Evolutionary conservation across 1,140 invertebrate genomes (phyloP), one percentile per base, ranked within the genome.

Genomic region (Habropoda laboriosa): DNA sequence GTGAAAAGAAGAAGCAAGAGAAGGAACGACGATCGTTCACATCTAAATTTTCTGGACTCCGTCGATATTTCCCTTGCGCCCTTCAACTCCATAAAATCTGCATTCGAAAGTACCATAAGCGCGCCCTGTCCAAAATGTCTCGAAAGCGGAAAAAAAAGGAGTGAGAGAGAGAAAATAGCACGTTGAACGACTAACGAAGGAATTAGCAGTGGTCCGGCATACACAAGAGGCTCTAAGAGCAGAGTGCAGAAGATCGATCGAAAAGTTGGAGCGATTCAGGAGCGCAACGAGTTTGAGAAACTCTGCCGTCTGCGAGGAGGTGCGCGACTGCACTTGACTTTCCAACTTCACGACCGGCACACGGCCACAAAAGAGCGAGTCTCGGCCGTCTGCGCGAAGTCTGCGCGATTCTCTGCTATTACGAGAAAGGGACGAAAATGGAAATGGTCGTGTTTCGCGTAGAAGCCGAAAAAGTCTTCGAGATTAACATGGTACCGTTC

Each of bases 241-340:
- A 18, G 42, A 16, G 42, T 35, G n/a, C 42, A 18, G 21, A n/a
- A 27, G 66, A 77, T 77, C 66, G 75, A 77, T 77, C 55, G 66
- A 47, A 70, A 77, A 77, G 76, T 72, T 63, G 35, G 58, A 72
- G 27, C 67, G 76, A 79, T 72, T 45, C 53, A 27, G 16, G 45
- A 24, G 12, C 71, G 45, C 67, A 51, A 68, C 64, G 73, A 77
- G 83, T 85, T 85, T 84, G 83, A 85, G 83, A 85, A 84, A 84
- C 82, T 85, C 83, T 81, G 83, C 73, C 82, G 79, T 85, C 78
- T 83, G 81, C 82, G 73, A 73, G 72, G 66, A 73, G 66, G 71
- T 81, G 78, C 66, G 55, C 83, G 82, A 80, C 82, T 85, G 82
- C 82, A 85, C 83, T 85, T 85, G 83, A 85, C 83, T 85, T 85